These are phyloP conservation scores for Oxyteleia sp. DNA, from an alignment of 2,888 invertebrate genomes.

Conservation along the genomic window DNA sequence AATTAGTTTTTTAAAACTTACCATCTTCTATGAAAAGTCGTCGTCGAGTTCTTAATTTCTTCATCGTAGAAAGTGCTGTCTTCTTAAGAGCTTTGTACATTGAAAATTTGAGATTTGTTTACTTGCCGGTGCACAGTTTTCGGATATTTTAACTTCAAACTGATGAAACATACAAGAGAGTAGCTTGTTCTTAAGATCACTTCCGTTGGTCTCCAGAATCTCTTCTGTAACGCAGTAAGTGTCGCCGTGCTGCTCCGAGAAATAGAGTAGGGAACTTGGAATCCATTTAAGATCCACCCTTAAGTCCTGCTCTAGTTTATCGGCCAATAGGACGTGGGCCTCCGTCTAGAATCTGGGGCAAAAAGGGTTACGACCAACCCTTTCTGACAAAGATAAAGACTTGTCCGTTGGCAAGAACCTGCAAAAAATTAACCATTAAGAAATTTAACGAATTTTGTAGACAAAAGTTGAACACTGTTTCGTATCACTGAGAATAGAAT, in stretches of 20 bases:
- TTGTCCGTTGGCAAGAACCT: slow-evolving; percentile 49
- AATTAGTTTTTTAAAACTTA: slow-evolving; percentile 17
- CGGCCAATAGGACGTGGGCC: slow-evolving; percentile 79
- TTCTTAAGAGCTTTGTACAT: too few relatives aligned
- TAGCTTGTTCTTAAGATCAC: slow-evolving; percentile 17
- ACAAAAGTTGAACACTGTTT: too few relatives aligned
- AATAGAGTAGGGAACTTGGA: slow-evolving; percentile 25
- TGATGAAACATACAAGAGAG: too few relatives aligned
- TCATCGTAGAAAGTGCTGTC: neutral
- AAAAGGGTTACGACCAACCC: slow-evolving; percentile 79
- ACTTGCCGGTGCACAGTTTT: too few relatives aligned
- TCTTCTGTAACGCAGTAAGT: slow-evolving; percentile 6
- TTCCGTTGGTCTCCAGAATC: slow-evolving; percentile 30
- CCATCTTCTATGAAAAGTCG: slow-evolving; percentile 40
- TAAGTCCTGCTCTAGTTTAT: slow-evolving; percentile 82
- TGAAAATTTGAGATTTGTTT: too few relatives aligned
- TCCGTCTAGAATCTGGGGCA: slow-evolving; percentile 73
- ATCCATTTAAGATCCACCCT: slow-evolving; percentile 79
- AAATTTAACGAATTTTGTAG: slow-evolving; percentile 22
- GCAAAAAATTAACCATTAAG: slow-evolving; percentile 6
- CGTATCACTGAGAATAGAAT: too few relatives aligned
- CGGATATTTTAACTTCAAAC: neutral
- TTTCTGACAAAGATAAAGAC: slow-evolving; percentile 60
- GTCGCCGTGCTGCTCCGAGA: neutral
- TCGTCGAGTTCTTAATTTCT: slow-evolving; percentile 30